Conservation (phyloP, 2,113 vertebrate genomes). For the Halichoeres trimaculatus region DNA sequence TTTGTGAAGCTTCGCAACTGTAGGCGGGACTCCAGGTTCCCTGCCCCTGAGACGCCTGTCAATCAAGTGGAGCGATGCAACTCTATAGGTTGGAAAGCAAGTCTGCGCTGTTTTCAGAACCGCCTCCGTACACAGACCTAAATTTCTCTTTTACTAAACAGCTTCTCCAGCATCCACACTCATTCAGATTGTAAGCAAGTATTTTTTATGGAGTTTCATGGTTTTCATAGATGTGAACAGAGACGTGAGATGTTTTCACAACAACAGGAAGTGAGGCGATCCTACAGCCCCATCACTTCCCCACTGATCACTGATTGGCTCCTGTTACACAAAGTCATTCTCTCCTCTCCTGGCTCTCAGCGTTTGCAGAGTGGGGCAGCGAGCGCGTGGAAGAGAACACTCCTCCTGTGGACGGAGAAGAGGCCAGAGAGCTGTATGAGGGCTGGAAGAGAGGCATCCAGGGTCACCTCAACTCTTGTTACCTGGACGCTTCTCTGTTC, state of each 20-base stretch:
- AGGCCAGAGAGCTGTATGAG: constrained; percentile 76
- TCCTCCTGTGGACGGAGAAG: constrained; percentile 71
- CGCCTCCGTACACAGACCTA: no score
- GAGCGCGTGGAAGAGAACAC: constrained; percentile 85
- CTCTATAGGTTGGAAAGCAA: constrained; percentile 80
- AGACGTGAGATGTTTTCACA: no score
- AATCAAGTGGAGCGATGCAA: constrained; percentile 88
- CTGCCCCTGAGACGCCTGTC: constrained; percentile 76
- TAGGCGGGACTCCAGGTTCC: constrained; percentile 86
- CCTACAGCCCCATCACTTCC: no score
- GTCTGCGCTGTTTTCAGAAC: accelerated
- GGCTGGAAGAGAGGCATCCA: constrained; percentile 89
- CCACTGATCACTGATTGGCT: no score
- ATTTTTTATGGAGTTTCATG: no score
- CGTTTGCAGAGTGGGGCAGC: constrained; percentile 86
- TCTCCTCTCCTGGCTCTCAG: constrained; percentile 53
- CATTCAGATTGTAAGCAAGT: no score
- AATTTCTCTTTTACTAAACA: no score
- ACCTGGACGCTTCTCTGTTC: constrained; percentile 87
- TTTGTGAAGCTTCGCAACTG: constrained; percentile 86
- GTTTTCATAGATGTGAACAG: no score
- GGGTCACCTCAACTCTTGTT: constrained; percentile 90
- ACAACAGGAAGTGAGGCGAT: no score
- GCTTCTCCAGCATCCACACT: no score
- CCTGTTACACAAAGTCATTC: no score